These are phyloP conservation scores for Hylomyscus alleni DNA, from an alignment of 2,797 vertebrate species.

Conservation along the genomic window DNA sequence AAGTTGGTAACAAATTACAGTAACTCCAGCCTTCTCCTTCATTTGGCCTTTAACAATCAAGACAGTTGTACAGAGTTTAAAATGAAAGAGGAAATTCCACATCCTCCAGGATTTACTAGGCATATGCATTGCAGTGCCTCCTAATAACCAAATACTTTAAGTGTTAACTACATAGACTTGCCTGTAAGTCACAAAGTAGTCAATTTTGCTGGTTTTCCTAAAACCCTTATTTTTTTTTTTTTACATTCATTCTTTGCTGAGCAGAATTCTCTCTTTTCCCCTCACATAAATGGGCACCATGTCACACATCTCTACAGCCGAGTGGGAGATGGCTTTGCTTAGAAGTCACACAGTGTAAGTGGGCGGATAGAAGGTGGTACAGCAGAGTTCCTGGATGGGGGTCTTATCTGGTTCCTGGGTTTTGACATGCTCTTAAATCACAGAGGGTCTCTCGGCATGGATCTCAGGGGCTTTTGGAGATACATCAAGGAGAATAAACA, in stretches of 20 bases:
- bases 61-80: conserved; percentile 33
- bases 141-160: neutral
- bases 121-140: neutral
- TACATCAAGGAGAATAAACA: neutral
- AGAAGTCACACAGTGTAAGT: neutral
- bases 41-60: conserved; percentile 45
- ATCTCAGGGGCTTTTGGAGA: neutral
- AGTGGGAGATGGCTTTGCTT: neutral
- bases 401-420: neutral
- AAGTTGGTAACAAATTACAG: neutral
- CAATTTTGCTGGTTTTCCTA: conserved; percentile 16
- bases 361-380: neutral
- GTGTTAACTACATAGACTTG: conserved; percentile 37
- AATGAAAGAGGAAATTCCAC: conserved; percentile 1
- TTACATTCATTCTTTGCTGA: neutral
- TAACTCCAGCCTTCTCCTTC: neutral
- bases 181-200: conserved; percentile 23
- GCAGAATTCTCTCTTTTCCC: conserved; percentile 73
- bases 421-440: neutral
- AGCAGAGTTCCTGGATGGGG: too few species aligned
- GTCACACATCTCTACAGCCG: neutral
- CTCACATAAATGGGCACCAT: conserved; percentile 56
- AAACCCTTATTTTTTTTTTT: neutral
- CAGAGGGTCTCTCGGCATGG: neutral
- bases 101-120: neutral